Percentiles rank a stretch among this genome's conserved stretches.
Conservation (phyloP, 2,113 vertebrate species). For the Chelonoidis abingdonii region DNA sequence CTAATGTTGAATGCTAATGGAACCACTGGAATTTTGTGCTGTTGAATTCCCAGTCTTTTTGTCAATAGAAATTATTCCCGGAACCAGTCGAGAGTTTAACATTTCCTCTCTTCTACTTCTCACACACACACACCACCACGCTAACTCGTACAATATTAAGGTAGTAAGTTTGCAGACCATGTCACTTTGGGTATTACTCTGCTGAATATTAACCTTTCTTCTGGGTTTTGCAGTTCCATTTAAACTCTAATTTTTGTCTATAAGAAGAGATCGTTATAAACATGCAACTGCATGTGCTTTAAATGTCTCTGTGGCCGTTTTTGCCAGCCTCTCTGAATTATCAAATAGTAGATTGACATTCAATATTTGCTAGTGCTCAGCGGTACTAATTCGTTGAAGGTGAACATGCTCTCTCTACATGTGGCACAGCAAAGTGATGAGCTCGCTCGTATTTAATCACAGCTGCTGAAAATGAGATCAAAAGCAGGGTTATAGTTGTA, state of each 20-base stretch:
- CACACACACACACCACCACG: too few relatives aligned
- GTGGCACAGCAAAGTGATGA: slow-evolving; percentile 84
- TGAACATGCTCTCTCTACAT: slow-evolving; percentile 78
- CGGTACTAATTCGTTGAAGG: slow-evolving; percentile 86
- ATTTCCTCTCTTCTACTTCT: background rate
- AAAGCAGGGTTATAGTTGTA: slow-evolving; percentile 78
- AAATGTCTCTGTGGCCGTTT: slow-evolving; percentile 79
- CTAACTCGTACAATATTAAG: slow-evolving; percentile 56
- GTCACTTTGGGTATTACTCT: slow-evolving; percentile 66
- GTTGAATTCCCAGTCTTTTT: slow-evolving; percentile 19
- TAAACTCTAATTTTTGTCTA: slow-evolving; percentile 69
- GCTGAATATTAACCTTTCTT: slow-evolving; percentile 65
- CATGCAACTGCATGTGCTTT: slow-evolving; percentile 68
- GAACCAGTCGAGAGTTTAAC: background rate
- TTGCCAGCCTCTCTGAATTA: slow-evolving; percentile 88
- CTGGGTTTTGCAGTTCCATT: slow-evolving; percentile 43
- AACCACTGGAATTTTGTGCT: background rate
- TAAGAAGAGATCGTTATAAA: slow-evolving; percentile 78
- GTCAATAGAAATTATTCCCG: slow-evolving; percentile 52
- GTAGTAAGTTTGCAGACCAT: slow-evolving; percentile 12
- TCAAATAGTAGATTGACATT: slow-evolving; percentile 93
- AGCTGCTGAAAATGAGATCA: slow-evolving; percentile 84
- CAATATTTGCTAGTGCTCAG: slow-evolving; percentile 93
- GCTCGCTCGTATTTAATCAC: slow-evolving; percentile 91
- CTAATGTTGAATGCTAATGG: background rate